These are phyloP conservation scores for Scaptomyza montana DNA, from an alignment of 1,140 invertebrate genomes.

Conservation along the genomic window DNA sequence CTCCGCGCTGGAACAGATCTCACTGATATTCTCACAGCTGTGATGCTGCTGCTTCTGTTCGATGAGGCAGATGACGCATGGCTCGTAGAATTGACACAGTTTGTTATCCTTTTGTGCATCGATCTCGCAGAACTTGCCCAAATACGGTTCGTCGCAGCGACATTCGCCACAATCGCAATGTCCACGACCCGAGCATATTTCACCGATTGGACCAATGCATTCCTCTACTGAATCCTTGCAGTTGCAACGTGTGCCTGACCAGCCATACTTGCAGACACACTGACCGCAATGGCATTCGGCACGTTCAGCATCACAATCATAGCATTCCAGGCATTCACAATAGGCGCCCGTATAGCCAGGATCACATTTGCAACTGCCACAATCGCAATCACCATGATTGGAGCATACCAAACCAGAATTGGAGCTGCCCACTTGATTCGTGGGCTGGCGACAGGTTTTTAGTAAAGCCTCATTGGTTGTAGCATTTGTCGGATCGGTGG, in stretches of 20 bases:
- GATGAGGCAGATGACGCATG: slow-evolving; percentile 75
- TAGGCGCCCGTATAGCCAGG: slow-evolving; percentile 84
- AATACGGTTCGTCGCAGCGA: slow-evolving; percentile 85
- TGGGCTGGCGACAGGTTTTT: slow-evolving; percentile 72
- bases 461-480: slow-evolving; percentile 83
- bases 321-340: slow-evolving; percentile 85
- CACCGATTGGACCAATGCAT: slow-evolving; percentile 77
- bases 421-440: slow-evolving; percentile 65
- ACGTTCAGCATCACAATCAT: slow-evolving; percentile 84
- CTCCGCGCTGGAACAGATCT: slow-evolving; percentile 62
- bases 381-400: slow-evolving; percentile 85
- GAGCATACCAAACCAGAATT: slow-evolving; percentile 49
- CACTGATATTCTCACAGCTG: slow-evolving; percentile 58
- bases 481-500: slow-evolving; percentile 81
- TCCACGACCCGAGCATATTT: slow-evolving; percentile 88
- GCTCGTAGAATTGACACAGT: slow-evolving; percentile 76
- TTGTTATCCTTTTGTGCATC: slow-evolving; percentile 74
- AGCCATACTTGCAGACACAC: slow-evolving; percentile 90
- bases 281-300: slow-evolving; percentile 90
- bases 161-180: slow-evolving; percentile 89
- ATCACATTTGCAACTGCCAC: slow-evolving; percentile 85
- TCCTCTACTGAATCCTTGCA: slow-evolving; percentile 59
- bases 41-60: slow-evolving; percentile 49
- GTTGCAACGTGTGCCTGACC: slow-evolving; percentile 84
- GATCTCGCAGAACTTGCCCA: slow-evolving; percentile 75